A percentile compares a stretch with the other conserved stretches of the same genome.
These are phyloP conservation scores for Brotula barbata DNA, from an alignment of 2,797 vertebrate species.

Conservation along the genomic window DNA sequence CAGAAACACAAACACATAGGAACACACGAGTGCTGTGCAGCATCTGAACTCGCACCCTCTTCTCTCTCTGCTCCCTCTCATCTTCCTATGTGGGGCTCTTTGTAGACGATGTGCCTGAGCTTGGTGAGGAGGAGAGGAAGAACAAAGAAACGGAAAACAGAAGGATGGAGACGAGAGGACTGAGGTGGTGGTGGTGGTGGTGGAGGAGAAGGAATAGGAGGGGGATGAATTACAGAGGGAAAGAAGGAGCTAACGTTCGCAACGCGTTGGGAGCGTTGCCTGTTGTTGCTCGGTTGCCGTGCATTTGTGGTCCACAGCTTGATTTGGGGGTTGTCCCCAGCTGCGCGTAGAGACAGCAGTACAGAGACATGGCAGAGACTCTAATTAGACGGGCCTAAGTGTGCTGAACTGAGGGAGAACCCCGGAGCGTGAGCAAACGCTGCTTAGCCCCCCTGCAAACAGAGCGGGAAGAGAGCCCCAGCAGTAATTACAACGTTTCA, in stretches of 20 bases:
- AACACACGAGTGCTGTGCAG: constrained; percentile 66
- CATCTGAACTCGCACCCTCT: constrained; percentile 68
- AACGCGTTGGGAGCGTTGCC: constrained; percentile 53
- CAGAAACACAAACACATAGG: constrained; percentile 59
- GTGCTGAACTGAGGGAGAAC: constrained; percentile 80
- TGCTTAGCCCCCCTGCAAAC: constrained; percentile 72
- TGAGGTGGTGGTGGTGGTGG: constrained; percentile 56
- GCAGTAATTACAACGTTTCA: constrained; percentile 84
- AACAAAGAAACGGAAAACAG: constrained; percentile 65
- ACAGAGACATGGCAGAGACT: constrained; percentile 73
- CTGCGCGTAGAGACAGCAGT: constrained; percentile 72
- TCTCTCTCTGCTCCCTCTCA: constrained; percentile 74
- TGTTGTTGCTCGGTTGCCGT: constrained; percentile 65
- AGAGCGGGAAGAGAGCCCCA: constrained; percentile 75
- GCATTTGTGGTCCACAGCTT: constrained; percentile 64
- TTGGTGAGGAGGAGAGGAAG: constrained; percentile 69
- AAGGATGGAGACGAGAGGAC: constrained; percentile 65
- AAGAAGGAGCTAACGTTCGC: constrained; percentile 63
- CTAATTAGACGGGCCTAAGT: constrained; percentile 81
- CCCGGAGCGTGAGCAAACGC: constrained; percentile 70
- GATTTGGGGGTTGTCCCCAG: constrained; percentile 76
- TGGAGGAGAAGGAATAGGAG: constrained; percentile 59
- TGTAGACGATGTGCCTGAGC: constrained; percentile 73
- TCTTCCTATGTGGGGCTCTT: constrained; percentile 80
- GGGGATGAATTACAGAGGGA: constrained; percentile 61